These are phyloP conservation scores for Batillaria attramentaria DNA, from an alignment of 1,140 invertebrate species.

Conservation along the genomic window DNA sequence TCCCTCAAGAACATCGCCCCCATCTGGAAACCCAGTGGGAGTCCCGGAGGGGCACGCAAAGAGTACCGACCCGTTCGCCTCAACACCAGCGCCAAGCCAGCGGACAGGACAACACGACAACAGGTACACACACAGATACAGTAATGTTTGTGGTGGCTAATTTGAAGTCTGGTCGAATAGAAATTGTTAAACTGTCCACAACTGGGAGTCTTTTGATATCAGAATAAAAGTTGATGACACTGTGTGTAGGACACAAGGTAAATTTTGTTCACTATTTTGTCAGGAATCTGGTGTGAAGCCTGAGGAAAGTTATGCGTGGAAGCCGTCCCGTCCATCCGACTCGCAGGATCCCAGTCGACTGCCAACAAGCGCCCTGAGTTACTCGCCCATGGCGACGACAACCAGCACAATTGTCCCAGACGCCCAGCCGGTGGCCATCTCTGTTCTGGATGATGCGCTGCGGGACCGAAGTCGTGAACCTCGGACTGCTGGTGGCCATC, in stretches of 20 bases:
- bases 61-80: constrained; percentile 60
- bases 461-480: background rate
- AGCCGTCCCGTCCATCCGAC: constrained; percentile 24
- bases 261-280: too few relatives aligned
- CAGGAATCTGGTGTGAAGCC: constrained; percentile 23
- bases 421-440: background rate
- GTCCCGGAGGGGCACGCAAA: constrained; percentile 44
- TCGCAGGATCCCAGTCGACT: constrained; percentile 30
- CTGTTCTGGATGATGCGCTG: too few relatives aligned
- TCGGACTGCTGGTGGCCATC: constrained; percentile 24
- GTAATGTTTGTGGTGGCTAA: too few relatives aligned
- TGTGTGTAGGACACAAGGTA: too few relatives aligned
- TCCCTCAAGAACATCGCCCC: constrained; percentile 51
- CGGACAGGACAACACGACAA: constrained; percentile 13
- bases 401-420: background rate
- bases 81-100: constrained; percentile 37
- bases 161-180: too few relatives aligned
- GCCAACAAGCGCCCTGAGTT: constrained; percentile 7
- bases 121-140: too few relatives aligned
- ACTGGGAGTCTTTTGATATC: too few relatives aligned
- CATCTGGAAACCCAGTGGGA: constrained; percentile 59
- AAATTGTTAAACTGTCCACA: too few relatives aligned
- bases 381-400: background rate
- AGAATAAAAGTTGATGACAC: too few relatives aligned
- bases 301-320: constrained; percentile 46